Base-by-base conservation (phyloP, 1,140 invertebrate genomes). In the Branchinecta lynchi region DNA sequence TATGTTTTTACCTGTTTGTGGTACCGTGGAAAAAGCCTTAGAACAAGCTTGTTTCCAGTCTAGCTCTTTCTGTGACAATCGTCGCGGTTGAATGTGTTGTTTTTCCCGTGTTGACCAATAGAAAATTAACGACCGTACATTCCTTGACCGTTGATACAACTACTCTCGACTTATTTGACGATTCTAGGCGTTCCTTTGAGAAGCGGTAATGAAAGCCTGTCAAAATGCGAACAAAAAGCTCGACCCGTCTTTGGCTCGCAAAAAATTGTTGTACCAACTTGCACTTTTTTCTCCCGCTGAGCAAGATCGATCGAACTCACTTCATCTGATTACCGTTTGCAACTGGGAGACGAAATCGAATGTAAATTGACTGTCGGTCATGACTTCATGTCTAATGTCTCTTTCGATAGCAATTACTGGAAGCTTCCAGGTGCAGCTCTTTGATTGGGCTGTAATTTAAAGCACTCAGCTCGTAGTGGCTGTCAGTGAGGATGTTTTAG, bases 341-440 rank as follows among this genome's bases (percentile, higher is more conserved):
- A 60, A 60, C 12, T 60, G 51, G 51, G 17, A 60, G 51, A 60
- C 51, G 51, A 60, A 60, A 32, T 32, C 32, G 12, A 60, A 60
- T 60, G 51, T 20, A 60, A 60, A 60, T 60, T 60, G 17, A 60
- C 51, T 60, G 51, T 60, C 51, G 12, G 51, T 60, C 17, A 60
- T 60, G 51, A 60, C 51, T 60, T 60, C 17, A 60, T 12, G 51
- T 60, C 51, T 60, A 60, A 60, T 60, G 51, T 60, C 51, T 60
- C 51, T 60, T 60, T 60, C 17, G 51, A 60, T 60, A 60, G 51
- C 51, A 60, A 60, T 60, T 60, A 60, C 51, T 60, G 12, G 12
- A 60, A 60, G 17, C 17, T 15, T 20, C 51, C 51, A 60, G 51
- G 51, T 60, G 51, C 51, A 60, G 51, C 17, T 12, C 12, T 15